Conservation (phyloP, 2,113 vertebrate species). For the Sitta europaea region DNA sequence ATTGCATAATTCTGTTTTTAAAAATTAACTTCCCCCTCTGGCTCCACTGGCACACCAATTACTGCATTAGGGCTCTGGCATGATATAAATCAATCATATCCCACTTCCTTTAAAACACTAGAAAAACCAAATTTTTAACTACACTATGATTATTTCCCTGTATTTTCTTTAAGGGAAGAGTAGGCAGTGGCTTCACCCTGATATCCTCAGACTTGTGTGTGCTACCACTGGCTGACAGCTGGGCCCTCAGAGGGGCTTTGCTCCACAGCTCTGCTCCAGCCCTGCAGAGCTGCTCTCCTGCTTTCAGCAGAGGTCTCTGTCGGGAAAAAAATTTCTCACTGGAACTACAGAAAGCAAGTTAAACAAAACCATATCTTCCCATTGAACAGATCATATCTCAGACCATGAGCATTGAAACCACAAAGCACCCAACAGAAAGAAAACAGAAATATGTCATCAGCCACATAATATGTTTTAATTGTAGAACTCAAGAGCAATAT, state of each 20-base stretch:
- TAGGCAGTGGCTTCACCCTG: background rate
- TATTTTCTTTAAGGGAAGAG: background rate
- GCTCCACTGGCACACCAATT: background rate
- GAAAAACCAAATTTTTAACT: background rate
- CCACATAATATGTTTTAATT: background rate
- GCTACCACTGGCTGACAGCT: background rate
- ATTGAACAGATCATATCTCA: background rate
- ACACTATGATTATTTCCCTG: background rate
- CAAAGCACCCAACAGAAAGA: background rate
- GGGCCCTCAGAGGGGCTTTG: background rate
- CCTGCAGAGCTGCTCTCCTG: background rate
- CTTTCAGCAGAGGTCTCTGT: constrained; percentile 25
- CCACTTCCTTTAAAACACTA: background rate
- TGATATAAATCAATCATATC: background rate
- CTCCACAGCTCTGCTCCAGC: background rate
- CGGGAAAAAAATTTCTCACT: background rate
- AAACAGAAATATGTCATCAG: background rate
- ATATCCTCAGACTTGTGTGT: no score
- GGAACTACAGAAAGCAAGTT: background rate
- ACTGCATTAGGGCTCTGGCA: background rate
- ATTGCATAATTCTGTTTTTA: background rate
- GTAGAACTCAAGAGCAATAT: background rate
- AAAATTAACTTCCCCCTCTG: background rate
- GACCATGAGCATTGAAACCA: background rate
- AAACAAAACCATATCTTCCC: background rate